Evolutionary conservation across 1,140 invertebrate genomes (phyloP).

Genomic region (Microplitis mediator): DNA sequence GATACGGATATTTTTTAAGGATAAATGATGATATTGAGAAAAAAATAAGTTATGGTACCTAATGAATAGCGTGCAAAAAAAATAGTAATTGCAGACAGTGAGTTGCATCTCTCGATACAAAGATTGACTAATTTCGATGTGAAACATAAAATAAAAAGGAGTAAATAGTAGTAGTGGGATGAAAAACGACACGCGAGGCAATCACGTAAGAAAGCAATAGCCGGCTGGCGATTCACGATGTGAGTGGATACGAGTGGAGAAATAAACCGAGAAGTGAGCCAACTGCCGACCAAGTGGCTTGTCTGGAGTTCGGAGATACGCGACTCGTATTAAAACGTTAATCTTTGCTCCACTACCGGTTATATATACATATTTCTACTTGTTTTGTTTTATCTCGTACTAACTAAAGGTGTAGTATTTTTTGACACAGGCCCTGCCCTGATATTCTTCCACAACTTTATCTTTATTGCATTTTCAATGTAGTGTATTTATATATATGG

Average conservation of each 20-base stretch:
- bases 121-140: too few relatives aligned
- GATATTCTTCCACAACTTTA: too few relatives aligned
- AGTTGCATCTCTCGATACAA: too few relatives aligned
- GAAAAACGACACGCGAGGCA: constrained; percentile 24
- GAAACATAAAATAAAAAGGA: constrained; percentile 7
- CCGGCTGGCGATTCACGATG: constrained; percentile 23
- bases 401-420: too few relatives aligned
- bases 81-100: neutral
- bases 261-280: constrained; percentile 6
- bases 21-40: neutral
- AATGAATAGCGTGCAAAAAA: neutral
- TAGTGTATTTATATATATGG: too few relatives aligned
- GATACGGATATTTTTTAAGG: too few relatives aligned
- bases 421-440: too few relatives aligned
- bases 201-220: constrained; percentile 27
- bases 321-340: constrained; percentile 54
- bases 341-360: constrained; percentile 52
- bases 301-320: constrained; percentile 38
- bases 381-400: neutral
- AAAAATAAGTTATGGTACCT: neutral
- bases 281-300: constrained; percentile 25
- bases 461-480: too few relatives aligned
- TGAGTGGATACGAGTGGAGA: constrained; percentile 10
- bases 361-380: constrained; percentile 32
- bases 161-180: neutral